Percentiles rank a stretch among this genome's conserved stretches.
Evolutionary conservation across 2,797 vertebrate species (phyloP).

Genomic region (Hybognathus amarus): DNA sequence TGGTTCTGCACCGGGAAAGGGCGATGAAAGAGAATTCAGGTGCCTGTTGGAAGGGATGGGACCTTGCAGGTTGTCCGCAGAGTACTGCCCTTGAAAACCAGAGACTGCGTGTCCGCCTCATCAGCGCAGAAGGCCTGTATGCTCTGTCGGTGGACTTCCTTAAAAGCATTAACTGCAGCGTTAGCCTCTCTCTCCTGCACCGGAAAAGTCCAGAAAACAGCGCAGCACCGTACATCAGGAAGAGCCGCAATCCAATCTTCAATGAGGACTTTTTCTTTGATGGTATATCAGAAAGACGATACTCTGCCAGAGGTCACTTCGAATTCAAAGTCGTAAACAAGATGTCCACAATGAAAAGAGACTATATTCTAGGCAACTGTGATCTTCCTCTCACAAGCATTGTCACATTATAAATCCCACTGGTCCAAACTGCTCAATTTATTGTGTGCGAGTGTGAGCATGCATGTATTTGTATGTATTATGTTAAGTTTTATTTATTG

Average conservation of each 20-base stretch:
- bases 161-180: slow-evolving; percentile 84
- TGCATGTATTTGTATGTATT: slow-evolving; percentile 60
- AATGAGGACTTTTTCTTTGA: slow-evolving; percentile 94
- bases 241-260: slow-evolving; percentile 87
- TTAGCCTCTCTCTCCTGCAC: slow-evolving; percentile 84
- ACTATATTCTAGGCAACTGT: slow-evolving; percentile 78
- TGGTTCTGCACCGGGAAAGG: slow-evolving; percentile 75
- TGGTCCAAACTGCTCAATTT: slow-evolving; percentile 8
- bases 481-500: slow-evolving; percentile 68
- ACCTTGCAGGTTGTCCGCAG: slow-evolving; percentile 81
- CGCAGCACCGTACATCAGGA: slow-evolving; percentile 86
- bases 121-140: slow-evolving; percentile 85
- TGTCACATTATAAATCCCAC: slow-evolving; percentile 61
- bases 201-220: slow-evolving; percentile 85
- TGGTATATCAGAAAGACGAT: slow-evolving; percentile 80
- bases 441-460: slow-evolving; percentile 25
- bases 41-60: slow-evolving; percentile 78
- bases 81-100: slow-evolving; percentile 83
- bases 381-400: slow-evolving; percentile 78
- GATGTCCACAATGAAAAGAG: slow-evolving; percentile 86
- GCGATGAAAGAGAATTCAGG: slow-evolving; percentile 77
- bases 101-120: slow-evolving; percentile 85
- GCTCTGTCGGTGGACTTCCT: slow-evolving; percentile 76
- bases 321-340: slow-evolving; percentile 87
- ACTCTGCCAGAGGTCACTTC: slow-evolving; percentile 77